A percentile compares a stretch with the other conserved stretches of the same genome.
Evolutionary conservation across 2,888 invertebrate genomes (phyloP).

Genomic region (Drosophila picticornis): DNA sequence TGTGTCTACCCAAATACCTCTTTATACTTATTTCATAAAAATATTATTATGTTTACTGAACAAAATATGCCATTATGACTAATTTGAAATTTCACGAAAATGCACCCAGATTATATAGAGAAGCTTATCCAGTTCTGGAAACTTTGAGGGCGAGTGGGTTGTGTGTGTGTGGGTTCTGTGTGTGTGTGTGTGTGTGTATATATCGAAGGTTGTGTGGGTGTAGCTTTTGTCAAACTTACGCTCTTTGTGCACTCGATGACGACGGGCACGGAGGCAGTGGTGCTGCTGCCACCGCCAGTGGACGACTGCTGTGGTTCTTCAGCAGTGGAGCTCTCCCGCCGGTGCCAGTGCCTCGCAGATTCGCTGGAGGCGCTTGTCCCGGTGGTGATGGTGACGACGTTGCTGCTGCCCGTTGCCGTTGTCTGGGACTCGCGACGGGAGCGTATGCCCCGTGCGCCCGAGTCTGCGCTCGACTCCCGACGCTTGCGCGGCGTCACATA

Average conservation of each 20-base stretch:
- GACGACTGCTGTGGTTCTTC: conserved; percentile 75
- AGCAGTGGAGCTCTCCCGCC: conserved; percentile 87
- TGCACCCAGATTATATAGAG: neutral
- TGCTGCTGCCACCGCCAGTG: conserved; percentile 21
- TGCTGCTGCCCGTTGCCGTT: conserved; percentile 80
- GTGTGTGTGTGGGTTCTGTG: neutral
- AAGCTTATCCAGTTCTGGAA: neutral
- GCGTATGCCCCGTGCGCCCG: conserved; percentile 91
- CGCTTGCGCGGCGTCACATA: conserved; percentile 88
- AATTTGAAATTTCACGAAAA: neutral
- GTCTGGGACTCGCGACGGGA: conserved; percentile 91
- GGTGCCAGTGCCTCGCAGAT: conserved; percentile 90
- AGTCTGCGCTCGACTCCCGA: conserved; percentile 95
- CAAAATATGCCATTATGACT: too few species aligned
- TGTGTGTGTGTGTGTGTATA: neutral
- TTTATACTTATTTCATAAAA: neutral
- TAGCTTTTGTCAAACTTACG: conserved; percentile 55
- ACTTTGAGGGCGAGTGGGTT: neutral
- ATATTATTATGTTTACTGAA: neutral
- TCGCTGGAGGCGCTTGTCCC: conserved; percentile 84
- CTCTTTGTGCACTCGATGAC: conserved; percentile 71
- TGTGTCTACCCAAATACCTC: neutral
- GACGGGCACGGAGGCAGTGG: conserved; percentile 73
- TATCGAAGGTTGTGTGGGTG: neutral
- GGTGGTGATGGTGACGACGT: neutral